A percentile compares a stretch with the other conserved stretches of the same genome.
Conservation (phyloP, 2,797 vertebrate species). For the Benthosema pterotum region DNA sequence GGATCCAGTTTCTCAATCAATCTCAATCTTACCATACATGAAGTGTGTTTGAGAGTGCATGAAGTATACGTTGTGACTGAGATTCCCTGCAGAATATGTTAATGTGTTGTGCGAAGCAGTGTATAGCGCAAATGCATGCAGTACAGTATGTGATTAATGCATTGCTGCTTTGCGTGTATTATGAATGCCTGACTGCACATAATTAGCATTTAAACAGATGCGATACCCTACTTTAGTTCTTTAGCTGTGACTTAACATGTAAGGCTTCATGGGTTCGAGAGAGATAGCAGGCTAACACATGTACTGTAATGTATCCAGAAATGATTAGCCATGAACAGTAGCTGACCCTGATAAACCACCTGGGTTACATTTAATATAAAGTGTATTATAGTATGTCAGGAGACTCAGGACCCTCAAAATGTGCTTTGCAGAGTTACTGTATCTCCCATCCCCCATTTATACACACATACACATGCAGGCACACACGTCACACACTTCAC, state of each 20-base stretch:
- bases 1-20: slow-evolving; percentile 42
- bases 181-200: slow-evolving; percentile 35
- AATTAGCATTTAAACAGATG: slow-evolving; percentile 39
- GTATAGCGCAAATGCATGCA: slow-evolving; percentile 38
- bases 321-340: slow-evolving; percentile 1
- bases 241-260: slow-evolving; percentile 20
- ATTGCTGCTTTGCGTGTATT: slow-evolving; percentile 31
- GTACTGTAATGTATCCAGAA: no score
- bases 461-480: no score
- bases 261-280: neutral
- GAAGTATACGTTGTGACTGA: slow-evolving; percentile 29
- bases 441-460: no score
- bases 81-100: slow-evolving; percentile 34
- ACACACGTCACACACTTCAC: no score
- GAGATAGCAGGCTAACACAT: neutral
- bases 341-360: neutral
- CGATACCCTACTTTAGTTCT: neutral
- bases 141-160: slow-evolving; percentile 13
- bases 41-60: slow-evolving; percentile 42
- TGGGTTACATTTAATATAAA: no score
- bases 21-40: slow-evolving; percentile 57
- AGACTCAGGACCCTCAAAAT: no score
- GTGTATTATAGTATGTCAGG: no score
- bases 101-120: slow-evolving; percentile 50
- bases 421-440: no score